Evolutionary conservation across 2,797 vertebrate genomes (phyloP).

Genomic region (Cetoscarus ocellatus): DNA sequence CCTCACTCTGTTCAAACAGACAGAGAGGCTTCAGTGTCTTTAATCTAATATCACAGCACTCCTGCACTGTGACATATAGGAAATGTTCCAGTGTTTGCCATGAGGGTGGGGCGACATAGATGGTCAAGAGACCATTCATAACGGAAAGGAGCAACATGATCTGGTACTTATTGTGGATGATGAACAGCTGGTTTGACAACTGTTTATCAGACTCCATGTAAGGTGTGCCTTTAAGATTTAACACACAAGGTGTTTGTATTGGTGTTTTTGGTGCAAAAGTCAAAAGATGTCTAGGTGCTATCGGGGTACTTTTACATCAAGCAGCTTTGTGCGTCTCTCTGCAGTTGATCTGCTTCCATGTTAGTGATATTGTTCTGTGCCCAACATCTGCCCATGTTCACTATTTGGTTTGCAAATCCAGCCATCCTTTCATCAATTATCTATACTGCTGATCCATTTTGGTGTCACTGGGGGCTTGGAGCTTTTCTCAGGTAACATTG

Average conservation of each 20-base stretch:
- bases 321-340: no score
- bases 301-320: no score
- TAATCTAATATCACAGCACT: conserved; percentile 74
- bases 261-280: no score
- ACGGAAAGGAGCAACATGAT: not conserved
- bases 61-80: conserved; percentile 49
- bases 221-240: not conserved
- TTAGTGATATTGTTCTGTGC: no score
- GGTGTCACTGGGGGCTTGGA: no score
- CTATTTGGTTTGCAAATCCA: no score
- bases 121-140: conserved; percentile 18
- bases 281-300: no score
- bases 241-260: not conserved
- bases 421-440: no score
- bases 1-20: conserved; percentile 62
- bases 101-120: conserved; percentile 9
- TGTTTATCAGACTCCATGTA: conserved; percentile 8
- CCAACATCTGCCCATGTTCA: no score
- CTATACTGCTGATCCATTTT: no score
- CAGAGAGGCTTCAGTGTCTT: conserved; percentile 65
- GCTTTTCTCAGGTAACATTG: no score
- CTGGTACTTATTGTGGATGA: conserved; percentile 4
- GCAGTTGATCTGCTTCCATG: no score
- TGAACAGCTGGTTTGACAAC: conserved; percentile 7
- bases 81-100: conserved; percentile 48